Conservation (phyloP, 2,888 invertebrate species). For the Tipula confusa region DNA sequence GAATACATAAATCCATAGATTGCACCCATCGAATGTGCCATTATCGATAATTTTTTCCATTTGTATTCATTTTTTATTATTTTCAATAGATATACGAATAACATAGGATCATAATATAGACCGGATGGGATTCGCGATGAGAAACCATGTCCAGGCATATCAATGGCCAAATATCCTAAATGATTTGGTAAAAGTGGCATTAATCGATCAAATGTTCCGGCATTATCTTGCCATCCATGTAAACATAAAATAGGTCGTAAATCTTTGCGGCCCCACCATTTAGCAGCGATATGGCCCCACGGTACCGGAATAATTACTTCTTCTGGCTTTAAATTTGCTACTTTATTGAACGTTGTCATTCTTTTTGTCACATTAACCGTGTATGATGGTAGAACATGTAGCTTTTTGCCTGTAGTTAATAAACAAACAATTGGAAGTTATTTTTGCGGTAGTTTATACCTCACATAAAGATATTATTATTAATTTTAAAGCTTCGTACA, state of each 20-base stretch:
- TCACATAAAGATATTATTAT: not conserved
- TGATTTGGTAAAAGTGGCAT: slow-evolving; percentile 56
- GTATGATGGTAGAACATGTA: not conserved
- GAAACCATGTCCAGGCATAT: slow-evolving; percentile 66
- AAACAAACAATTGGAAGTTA: not conserved
- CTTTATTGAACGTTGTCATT: not conserved
- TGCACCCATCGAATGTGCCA: slow-evolving; percentile 67
- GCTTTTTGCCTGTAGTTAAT: not conserved
- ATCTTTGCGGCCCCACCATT: slow-evolving; percentile 64
- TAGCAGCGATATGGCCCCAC: slow-evolving; percentile 65
- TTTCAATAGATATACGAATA: slow-evolving; percentile 52
- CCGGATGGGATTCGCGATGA: slow-evolving; percentile 66
- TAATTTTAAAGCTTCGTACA: not conserved
- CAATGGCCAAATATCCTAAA: slow-evolving; percentile 57
- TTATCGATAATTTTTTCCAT: slow-evolving; percentile 64
- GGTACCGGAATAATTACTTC: slow-evolving; percentile 65
- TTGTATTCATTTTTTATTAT: slow-evolving; percentile 59
- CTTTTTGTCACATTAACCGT: not conserved
- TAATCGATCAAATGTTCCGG: slow-evolving; percentile 69
- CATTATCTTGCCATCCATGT: slow-evolving; percentile 79
- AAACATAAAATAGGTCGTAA: slow-evolving; percentile 63
- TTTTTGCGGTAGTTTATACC: not conserved
- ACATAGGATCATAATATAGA: slow-evolving; percentile 50
- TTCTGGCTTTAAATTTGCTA: slow-evolving; percentile 47
- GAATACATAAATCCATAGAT: slow-evolving; percentile 59